Evolutionary conservation across 2,797 vertebrate species (phyloP).

Genomic region (Tenualosa ilisha): DNA sequence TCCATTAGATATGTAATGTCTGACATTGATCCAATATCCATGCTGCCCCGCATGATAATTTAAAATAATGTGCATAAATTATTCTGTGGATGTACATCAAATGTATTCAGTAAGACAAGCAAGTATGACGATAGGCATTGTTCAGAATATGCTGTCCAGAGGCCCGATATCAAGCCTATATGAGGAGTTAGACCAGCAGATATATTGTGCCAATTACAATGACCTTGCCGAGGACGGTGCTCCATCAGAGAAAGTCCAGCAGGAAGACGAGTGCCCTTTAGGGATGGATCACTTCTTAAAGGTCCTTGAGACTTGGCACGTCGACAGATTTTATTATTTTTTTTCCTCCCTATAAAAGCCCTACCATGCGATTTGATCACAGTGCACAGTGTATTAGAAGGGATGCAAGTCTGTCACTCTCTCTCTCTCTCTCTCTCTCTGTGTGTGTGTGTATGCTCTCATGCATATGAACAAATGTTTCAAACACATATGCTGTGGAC

Average conservation of each 20-base stretch:
- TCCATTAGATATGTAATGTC: not conserved
- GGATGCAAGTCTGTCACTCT: not conserved
- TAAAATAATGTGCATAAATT: not conserved
- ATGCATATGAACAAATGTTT: not conserved
- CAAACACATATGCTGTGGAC: not conserved
- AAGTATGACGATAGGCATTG: not conserved
- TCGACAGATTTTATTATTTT: not conserved
- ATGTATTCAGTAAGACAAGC: not conserved
- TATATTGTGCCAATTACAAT: constrained; percentile 9
- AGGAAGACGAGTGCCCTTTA: not conserved
- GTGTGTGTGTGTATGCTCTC: constrained; percentile 24
- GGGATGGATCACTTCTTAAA: not conserved
- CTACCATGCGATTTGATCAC: not conserved
- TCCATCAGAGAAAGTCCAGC: constrained; percentile 18
- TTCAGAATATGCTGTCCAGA: not conserved
- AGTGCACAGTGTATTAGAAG: not conserved
- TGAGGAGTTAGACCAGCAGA: not conserved
- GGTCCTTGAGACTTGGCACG: constrained; percentile 1
- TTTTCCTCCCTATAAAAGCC: not conserved
- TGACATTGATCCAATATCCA: not conserved
- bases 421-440: not conserved
- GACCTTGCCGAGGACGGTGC: not conserved
- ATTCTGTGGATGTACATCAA: not conserved
- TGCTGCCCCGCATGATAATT: not conserved
- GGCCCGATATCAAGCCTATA: not conserved